phyloP scores from a whole-genome alignment of 1,140 invertebrate species.

The Drosophila arawakana region DNA sequence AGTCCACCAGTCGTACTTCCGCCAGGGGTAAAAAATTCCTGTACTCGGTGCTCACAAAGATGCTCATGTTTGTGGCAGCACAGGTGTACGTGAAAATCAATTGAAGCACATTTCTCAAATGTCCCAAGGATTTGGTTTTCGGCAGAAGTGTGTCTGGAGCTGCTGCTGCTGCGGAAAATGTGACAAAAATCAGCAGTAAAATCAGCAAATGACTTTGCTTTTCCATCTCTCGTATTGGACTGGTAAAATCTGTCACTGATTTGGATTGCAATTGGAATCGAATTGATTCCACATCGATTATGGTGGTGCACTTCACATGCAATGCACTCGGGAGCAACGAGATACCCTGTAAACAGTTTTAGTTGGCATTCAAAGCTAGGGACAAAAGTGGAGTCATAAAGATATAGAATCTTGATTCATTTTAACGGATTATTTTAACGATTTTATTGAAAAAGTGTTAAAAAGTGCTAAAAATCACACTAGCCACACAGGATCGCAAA shows the following conservation, averaged over 20 bases:
- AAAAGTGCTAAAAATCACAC: too few species aligned
- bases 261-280: background rate
- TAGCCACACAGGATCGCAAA: too few species aligned
- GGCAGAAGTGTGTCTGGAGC: too few species aligned
- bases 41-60: slow-evolving; percentile 46
- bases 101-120: slow-evolving; percentile 12
- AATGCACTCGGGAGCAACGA: background rate
- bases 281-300: background rate
- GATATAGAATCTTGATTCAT: too few species aligned
- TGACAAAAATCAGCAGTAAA: background rate
- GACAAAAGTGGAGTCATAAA: too few species aligned
- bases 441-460: too few species aligned
- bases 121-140: too few species aligned
- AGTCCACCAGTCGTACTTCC: slow-evolving; percentile 8
- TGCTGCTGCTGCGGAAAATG: background rate
- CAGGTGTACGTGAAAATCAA: slow-evolving; percentile 37
- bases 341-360: background rate
- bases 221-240: background rate
- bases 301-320: background rate
- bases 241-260: background rate
- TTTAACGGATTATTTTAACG: too few species aligned
- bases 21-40: slow-evolving; percentile 16
- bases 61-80: slow-evolving; percentile 33
- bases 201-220: background rate
- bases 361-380: too few species aligned